A percentile compares a stretch with the other conserved stretches of the same genome.
Conservation (phyloP, 2,113 vertebrate species). For the Pimephales promelas region DNA sequence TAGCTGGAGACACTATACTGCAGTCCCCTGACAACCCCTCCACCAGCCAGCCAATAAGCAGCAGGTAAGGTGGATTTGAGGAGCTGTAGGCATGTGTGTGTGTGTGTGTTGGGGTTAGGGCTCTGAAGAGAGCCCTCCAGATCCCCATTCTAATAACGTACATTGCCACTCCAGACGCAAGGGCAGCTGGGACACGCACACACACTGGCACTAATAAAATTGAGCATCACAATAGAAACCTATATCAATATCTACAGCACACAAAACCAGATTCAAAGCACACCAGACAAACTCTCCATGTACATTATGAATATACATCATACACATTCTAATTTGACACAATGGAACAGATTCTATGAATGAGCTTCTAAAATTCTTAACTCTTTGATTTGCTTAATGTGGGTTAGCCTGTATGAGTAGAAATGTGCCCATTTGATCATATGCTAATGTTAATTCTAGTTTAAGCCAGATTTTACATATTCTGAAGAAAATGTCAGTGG, state of each 20-base stretch:
- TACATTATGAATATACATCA: constrained; percentile 22
- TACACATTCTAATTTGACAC: background rate
- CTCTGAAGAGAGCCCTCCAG: constrained; percentile 65
- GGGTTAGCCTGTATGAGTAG: background rate
- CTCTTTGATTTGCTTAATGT: background rate
- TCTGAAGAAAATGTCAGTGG: constrained; percentile 1
- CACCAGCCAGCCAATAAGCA: constrained; percentile 59
- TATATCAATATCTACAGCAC: constrained; percentile 50
- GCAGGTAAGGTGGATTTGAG: constrained; percentile 61
- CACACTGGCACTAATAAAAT: constrained; percentile 43
- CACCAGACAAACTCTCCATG: constrained; percentile 10
- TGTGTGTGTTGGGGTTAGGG: constrained; percentile 57
- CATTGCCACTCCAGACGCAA: constrained; percentile 73
- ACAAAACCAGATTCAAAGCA: constrained; percentile 31
- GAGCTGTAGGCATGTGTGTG: constrained; percentile 51
- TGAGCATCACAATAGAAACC: constrained; percentile 44
- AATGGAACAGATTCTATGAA: constrained; percentile 13
- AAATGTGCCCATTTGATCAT: background rate
- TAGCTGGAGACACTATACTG: constrained; percentile 54
- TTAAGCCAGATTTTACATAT: background rate
- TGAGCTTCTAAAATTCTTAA: constrained; percentile 12
- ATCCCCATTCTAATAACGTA: constrained; percentile 80
- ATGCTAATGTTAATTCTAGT: background rate
- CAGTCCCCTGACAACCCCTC: constrained; percentile 53
- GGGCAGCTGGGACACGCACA: constrained; percentile 69